Base-by-base conservation (phyloP, 2,888 invertebrate genomes). In the Meta bourneti region DNA sequence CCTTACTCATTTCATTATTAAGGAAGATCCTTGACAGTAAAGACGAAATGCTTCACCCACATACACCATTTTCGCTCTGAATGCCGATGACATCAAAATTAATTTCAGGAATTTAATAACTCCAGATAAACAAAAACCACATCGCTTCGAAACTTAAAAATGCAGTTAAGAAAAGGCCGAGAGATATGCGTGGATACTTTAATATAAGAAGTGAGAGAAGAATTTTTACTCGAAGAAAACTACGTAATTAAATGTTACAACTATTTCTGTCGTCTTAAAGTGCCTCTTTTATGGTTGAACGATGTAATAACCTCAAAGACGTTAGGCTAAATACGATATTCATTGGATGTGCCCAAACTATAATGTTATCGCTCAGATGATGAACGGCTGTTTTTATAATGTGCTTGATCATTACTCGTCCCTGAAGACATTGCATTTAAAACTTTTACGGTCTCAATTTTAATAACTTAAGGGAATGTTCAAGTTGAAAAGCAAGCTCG, bases 221-320 rank as follows among this genome's bases (percentile, higher is more conserved):
- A 86, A 48, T 78, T 86, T 86, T 84, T 61, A 75, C 34, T 48
- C 61, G 51, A 49, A 78, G 77, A 61, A 86, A 70, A 77, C 34
- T 54, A 49, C 7, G 85, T 86, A 86, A 86, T 86, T 86, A 86
- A 86, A 86, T 78, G 70, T 86, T 78, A 86, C 85, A 69, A 61
- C 85, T 86, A 77, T 86, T 86, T 86, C 77, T 7, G 69, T 11
- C 77, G 52, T 86, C 77, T 19, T 86, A 86, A 86, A 86, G 77
- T 49, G n/a, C 49, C 9, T 49, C 51, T 86, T 86, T 86, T 78
- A 86, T 78, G 77, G 34, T 20, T 69, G 69, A 77, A 48, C 70
- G 51, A 86, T 78, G 85, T 70, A 86, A 86, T 86, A 86, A 86
- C 85, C 20, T 49, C 70, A 75, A 84, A 61, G 75, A 74, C 51